Base-by-base conservation (phyloP, 2,888 invertebrate genomes). In the Drosophila demipolita region DNA sequence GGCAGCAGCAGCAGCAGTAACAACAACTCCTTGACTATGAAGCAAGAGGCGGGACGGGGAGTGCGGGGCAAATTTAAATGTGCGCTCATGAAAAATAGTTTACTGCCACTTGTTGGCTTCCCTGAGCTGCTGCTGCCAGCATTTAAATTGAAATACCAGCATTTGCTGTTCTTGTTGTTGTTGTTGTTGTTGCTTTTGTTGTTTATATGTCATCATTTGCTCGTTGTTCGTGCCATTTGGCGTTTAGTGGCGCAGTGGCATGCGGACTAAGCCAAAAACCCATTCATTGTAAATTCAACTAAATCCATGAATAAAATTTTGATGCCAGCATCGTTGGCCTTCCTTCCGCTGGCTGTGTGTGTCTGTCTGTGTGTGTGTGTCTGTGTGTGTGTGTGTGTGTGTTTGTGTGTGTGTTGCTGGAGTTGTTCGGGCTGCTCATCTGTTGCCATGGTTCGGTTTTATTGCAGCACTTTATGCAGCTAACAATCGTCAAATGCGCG, bases 281-380 rank as follows among this genome's bases (percentile, higher is more conserved):
- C 86, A 85, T 85, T 89, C 86, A 89, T 90, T 86, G 86, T 73
- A 79, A 88, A 86, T 86, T 90, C 86, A 85, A 89, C 85, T 85
- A 85, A 85, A 89, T 87, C 88, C 85, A 85, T 85, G 89, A 85
- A 85, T 85, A 85, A 85, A 85, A 85, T 85, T 89, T 82, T 74
- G 80, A 78, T 78, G 79, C 81, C 66, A 65, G 62, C 78, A 55
- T 63, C 78, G 55, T 54, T 57, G 55, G 52, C 45, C 53, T 11
- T 36, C 36, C 54, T 55, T 49, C 38, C 20, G 15, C 50, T 29
- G 29, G 29, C 29, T 29, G 29, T 29, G 29, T 29, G 29, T 29
- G 29, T 29, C 5, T 29, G 29, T 29, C 5, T 29, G 29, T 29
- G 29, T 29, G 29, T 29, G 29, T 29, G 29, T 23, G 23, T 23